Percentiles rank a stretch among this genome's conserved stretches.
Evolutionary conservation across 2,888 invertebrate species (phyloP).

Genomic region (Thereva unica): DNA sequence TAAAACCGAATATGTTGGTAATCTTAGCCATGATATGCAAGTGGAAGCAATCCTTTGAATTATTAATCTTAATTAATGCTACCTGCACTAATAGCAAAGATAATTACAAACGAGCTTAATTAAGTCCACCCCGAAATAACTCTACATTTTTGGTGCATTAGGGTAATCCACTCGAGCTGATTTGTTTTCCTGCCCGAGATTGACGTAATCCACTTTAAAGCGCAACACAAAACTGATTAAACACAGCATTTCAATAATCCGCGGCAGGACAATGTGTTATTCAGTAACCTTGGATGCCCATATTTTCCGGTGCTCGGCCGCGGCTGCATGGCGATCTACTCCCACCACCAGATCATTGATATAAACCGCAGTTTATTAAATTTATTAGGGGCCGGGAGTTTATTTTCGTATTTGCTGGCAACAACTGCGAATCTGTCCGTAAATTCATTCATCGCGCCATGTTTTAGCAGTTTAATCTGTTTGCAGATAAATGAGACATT

Average conservation of each 20-base stretch:
- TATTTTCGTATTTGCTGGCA: conserved; percentile 20
- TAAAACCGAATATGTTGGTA: no score
- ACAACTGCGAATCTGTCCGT: conserved; percentile 4
- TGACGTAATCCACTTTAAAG: conserved; percentile 31
- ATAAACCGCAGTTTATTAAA: conserved; percentile 33
- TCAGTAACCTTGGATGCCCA: conserved; percentile 1
- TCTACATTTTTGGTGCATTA: no score
- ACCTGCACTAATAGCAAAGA: no score
- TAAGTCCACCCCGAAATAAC: no score
- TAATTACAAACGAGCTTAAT: no score
- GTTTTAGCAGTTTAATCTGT: conserved; percentile 34
- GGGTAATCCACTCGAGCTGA: conserved; percentile 9
- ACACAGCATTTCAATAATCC: conserved; percentile 17
- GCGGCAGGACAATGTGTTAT: background rate
- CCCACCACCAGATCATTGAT: conserved; percentile 25
- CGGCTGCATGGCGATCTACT: background rate
- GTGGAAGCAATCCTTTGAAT: no score
- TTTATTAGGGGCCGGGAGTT: conserved; percentile 29
- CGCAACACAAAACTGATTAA: conserved; percentile 17
- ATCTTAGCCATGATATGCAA: no score
- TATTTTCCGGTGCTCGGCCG: conserved; percentile 25
- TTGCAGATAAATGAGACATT: conserved; percentile 35
- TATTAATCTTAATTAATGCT: no score
- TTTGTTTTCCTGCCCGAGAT: conserved; percentile 28
- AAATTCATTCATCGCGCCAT: conserved; percentile 26